Base-by-base conservation (phyloP, 2,797 vertebrate genomes). In the Oryzias sinensis region DNA sequence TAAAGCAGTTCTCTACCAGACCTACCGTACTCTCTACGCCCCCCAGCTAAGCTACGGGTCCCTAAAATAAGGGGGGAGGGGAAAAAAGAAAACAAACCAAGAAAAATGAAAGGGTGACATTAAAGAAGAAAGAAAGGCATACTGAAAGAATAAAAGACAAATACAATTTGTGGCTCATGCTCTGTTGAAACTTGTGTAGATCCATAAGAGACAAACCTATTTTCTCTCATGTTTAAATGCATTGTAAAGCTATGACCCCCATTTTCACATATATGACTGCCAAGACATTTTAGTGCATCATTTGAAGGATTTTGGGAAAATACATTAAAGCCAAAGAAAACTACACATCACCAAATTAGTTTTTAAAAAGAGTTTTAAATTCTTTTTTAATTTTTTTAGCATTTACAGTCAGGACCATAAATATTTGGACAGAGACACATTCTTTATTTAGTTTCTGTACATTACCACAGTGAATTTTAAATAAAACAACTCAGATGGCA, bases 21-120 rank as follows among this genome's bases (percentile, higher is more conserved):
- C 92, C 91, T 93, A 92, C 92, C 92, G 91, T 93, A 92, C 87
- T 86, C 82, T 88, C 87, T 92, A 92, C 88, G 89, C 88, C 91
- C 91, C 89, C 88, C 88, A 87, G 90, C 90, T 93, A 92, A 93
- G 84, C 90, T 93, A 93, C 81, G 89, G 87, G 73, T 77, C 89
- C 91, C 91, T 92, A 82, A 85, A 92, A 89, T 81, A 24, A 24
- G 67, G 62, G 79, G 58, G 53, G 46, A 55, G 64, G 62, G 59
- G 41, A 66, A 80, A 84, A 89, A 72, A 63, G 62, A 69, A 81
- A 76, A 72, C 59, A 79, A 80, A 62, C 44, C 57, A 70, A 70
- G 44, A 46, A 79, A 71, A 79, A 80, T 78, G 70, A 76, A 86
- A 89, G 81, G 63, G 56, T 89, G 88, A 90, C 88, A 86, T 74